Percentiles rank a stretch among this genome's conserved stretches.
Conservation (phyloP, 2,797 vertebrate species). For the Anolis apletophallus region DNA sequence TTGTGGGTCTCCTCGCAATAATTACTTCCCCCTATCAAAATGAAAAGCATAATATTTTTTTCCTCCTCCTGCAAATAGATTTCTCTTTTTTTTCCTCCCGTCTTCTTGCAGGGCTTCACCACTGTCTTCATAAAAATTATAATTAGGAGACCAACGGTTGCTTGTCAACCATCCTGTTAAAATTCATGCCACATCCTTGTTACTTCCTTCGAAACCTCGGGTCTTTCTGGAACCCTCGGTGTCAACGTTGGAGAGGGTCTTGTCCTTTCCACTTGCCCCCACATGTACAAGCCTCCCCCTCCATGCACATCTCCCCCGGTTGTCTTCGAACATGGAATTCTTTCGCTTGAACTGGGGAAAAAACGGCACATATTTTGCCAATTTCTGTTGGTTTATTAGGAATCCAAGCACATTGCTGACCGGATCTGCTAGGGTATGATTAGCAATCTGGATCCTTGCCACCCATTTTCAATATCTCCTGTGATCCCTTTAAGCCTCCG, state of each 20-base stretch:
- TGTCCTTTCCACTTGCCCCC: neutral
- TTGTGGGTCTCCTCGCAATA: conserved; percentile 79
- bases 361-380: conserved; percentile 11
- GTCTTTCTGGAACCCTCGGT: conserved; percentile 54
- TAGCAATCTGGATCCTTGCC: conserved; percentile 74
- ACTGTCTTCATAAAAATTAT: conserved; percentile 70
- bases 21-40: conserved; percentile 80
- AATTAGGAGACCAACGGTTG: conserved; percentile 74
- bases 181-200: conserved; percentile 34
- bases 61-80: conserved; percentile 74
- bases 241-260: conserved; percentile 27
- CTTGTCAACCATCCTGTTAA: conserved; percentile 47
- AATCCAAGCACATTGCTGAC: conserved; percentile 61
- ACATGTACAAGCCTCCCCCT: neutral
- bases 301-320: conserved; percentile 13
- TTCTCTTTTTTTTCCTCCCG: conserved; percentile 57
- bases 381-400: conserved; percentile 68
- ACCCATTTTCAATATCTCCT: conserved; percentile 80
- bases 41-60: conserved; percentile 78
- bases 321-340: conserved; percentile 14
- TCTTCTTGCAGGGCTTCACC: conserved; percentile 58
- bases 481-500: conserved; percentile 70
- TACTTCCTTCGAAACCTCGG: conserved; percentile 47
- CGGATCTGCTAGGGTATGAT: conserved; percentile 68
- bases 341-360: conserved; percentile 40